phyloP scores from a whole-genome alignment of 1,140 invertebrate species.

The Nasonia giraulti region DNA sequence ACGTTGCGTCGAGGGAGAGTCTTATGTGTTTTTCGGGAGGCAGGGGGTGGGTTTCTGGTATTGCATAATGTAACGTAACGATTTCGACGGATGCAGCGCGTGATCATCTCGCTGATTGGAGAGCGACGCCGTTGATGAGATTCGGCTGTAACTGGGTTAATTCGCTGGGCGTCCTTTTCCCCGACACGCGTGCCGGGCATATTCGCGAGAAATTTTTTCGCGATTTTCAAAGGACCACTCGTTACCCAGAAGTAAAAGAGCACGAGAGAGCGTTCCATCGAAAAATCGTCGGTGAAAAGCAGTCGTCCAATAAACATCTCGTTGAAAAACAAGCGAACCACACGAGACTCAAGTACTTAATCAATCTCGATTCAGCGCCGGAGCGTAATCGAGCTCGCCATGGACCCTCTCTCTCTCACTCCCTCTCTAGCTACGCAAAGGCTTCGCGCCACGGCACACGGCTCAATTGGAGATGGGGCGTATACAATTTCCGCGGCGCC shows the following conservation, averaged over 20 bases:
- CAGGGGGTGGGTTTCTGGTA: no score
- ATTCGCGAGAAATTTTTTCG: neutral
- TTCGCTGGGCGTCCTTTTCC: constrained; percentile 3
- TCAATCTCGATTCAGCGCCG: constrained; percentile 13
- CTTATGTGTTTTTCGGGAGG: no score
- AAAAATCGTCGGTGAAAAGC: neutral
- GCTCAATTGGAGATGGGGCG: constrained; percentile 22
- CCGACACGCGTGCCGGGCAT: no score
- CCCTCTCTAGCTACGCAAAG: neutral
- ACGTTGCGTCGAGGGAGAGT: no score
- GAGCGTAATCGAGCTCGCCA: neutral
- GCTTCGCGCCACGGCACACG: neutral
- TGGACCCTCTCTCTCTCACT: neutral
- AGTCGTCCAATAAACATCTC: constrained; percentile 26
- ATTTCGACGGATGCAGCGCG: no score
- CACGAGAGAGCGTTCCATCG: no score
- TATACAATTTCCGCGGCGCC: constrained; percentile 30
- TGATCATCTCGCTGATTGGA: no score
- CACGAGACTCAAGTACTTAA: constrained; percentile 25
- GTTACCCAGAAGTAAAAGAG: neutral
- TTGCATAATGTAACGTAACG: no score
- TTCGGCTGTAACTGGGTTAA: constrained; percentile 43
- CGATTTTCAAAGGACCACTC: no score
- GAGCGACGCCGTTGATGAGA: neutral
- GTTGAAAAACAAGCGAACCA: constrained; percentile 18